Conservation (phyloP, 2,797 vertebrate species). For the Bradypus variegatus region DNA sequence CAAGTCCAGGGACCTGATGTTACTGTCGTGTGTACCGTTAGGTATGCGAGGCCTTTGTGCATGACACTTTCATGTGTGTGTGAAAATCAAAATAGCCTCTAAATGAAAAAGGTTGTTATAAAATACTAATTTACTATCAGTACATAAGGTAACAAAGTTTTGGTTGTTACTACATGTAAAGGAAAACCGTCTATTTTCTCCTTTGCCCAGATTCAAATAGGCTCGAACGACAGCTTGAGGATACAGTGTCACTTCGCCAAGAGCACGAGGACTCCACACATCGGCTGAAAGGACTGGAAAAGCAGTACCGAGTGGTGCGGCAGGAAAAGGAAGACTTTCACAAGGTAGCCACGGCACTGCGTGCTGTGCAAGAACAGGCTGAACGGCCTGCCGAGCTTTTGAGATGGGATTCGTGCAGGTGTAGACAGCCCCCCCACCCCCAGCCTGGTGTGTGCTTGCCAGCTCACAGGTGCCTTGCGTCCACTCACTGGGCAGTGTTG, state of each 20-base stretch:
- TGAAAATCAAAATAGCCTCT: too few species aligned
- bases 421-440: too few species aligned
- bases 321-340: conserved; percentile 94
- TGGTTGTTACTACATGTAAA: rapidly evolving
- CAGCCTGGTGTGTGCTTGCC: too few species aligned
- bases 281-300: conserved; percentile 87
- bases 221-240: conserved; percentile 90
- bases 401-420: too few species aligned
- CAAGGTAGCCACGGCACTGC: conserved; percentile 75
- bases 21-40: not conserved
- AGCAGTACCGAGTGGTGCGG: conserved; percentile 83
- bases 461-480: too few species aligned
- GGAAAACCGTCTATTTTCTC: not conserved
- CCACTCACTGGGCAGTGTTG: rapidly evolving
- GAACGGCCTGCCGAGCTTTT: rapidly evolving
- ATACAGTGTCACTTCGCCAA: conserved; percentile 83
- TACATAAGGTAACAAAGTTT: too few species aligned
- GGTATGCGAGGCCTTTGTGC: not conserved
- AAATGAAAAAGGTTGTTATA: rapidly evolving
- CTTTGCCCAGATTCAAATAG: conserved; percentile 82
- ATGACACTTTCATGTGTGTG: not conserved
- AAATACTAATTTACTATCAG: not conserved
- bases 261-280: conserved; percentile 87
- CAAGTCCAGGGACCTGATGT: not conserved
- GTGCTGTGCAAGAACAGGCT: rapidly evolving